phyloP scores from a whole-genome alignment of 2,797 vertebrate genomes.

The Chaetodon trifasciatus region DNA sequence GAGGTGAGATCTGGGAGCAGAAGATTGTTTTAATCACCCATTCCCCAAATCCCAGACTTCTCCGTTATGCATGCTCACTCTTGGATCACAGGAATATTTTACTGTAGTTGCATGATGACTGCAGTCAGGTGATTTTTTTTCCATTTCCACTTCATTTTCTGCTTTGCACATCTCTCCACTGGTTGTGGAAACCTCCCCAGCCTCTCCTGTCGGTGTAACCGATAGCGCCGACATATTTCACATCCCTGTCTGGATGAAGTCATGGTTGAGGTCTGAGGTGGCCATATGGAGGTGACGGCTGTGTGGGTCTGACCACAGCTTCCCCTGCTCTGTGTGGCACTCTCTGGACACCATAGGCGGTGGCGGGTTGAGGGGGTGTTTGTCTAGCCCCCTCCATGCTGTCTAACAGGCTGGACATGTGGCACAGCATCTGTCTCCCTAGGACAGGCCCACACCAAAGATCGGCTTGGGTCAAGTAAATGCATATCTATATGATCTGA shows the following conservation, averaged over 20 bases:
- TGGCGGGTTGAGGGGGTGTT: slow-evolving; percentile 53
- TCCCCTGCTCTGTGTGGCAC: slow-evolving; percentile 66
- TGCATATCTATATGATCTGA: neutral
- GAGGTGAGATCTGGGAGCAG: slow-evolving; percentile 18
- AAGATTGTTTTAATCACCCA: slow-evolving; percentile 25
- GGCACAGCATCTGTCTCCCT: slow-evolving; percentile 81
- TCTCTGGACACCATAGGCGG: slow-evolving; percentile 70
- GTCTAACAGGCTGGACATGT: slow-evolving; percentile 83
- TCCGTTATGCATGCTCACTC: slow-evolving; percentile 3
- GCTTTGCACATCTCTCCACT: neutral
- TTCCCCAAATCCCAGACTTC: slow-evolving; percentile 1
- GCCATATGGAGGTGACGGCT: slow-evolving; percentile 83
- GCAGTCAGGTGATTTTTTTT: slow-evolving; percentile 1
- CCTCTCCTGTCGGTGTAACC: neutral
- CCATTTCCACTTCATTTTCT: neutral
- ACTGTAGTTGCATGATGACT: slow-evolving; percentile 6
- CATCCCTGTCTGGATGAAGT: slow-evolving; percentile 44
- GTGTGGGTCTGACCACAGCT: slow-evolving; percentile 67
- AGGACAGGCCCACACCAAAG: slow-evolving; percentile 50
- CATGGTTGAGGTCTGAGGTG: slow-evolving; percentile 44
- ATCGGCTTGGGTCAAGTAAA: slow-evolving; percentile 12
- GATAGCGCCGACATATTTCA: slow-evolving; percentile 17
- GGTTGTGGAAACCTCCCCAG: neutral
- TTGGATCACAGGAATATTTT: neutral
- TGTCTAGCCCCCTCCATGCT: slow-evolving; percentile 75